Evolutionary conservation across 2,888 invertebrate genomes (phyloP).

Genomic region (Dioctria linearis): DNA sequence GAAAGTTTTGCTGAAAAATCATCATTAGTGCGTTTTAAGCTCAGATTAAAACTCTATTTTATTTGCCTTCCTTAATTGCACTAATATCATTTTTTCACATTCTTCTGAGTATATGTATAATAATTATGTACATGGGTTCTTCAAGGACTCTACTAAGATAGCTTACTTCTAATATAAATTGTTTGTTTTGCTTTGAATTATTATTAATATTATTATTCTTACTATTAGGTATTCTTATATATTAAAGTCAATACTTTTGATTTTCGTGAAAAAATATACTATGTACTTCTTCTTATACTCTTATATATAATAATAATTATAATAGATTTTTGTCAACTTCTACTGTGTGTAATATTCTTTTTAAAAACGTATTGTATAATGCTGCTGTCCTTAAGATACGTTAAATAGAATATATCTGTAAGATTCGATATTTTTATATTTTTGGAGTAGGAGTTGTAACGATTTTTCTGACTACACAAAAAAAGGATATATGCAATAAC

Average conservation of each 20-base stretch:
- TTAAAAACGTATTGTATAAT: background rate
- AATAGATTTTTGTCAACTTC: background rate
- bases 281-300: background rate
- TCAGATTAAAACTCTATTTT: constrained; percentile 33
- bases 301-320: background rate
- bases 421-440: too few relatives aligned
- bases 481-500: too few relatives aligned
- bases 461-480: too few relatives aligned
- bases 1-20: background rate
- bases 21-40: constrained; percentile 21
- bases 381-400: too few relatives aligned
- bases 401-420: too few relatives aligned
- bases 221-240: background rate
- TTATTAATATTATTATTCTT: background rate
- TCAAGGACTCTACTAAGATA: constrained; percentile 7
- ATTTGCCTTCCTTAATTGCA: constrained; percentile 43
- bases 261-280: constrained; percentile 49
- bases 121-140: constrained; percentile 30
- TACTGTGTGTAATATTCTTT: background rate
- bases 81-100: constrained; percentile 30
- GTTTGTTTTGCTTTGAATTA: background rate
- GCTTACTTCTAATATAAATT: background rate
- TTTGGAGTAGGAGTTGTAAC: too few relatives aligned
- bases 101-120: constrained; percentile 19
- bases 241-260: constrained; percentile 41